A percentile compares a stretch with the other conserved stretches of the same genome.
Conservation (phyloP, 2,797 vertebrate species). For the Liparis tanakae region DNA sequence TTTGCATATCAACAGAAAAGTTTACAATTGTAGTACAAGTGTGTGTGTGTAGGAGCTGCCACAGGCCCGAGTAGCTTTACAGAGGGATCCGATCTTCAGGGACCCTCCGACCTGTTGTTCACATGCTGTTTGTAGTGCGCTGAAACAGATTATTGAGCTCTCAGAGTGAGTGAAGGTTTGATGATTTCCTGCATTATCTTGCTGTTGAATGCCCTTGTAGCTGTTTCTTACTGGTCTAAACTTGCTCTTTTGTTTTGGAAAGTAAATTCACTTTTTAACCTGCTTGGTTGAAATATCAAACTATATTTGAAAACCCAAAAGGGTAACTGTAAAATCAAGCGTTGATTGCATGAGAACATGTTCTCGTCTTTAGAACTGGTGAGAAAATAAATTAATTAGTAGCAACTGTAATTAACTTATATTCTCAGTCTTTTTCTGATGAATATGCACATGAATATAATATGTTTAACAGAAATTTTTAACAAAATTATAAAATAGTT, state of each 20-base stretch:
- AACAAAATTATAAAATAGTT: background rate
- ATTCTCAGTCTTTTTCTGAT: background rate
- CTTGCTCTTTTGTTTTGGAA: background rate
- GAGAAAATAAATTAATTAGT: background rate
- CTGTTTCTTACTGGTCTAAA: background rate
- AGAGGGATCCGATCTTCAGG: conserved; percentile 38
- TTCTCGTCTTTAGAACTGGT: background rate
- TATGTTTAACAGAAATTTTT: background rate
- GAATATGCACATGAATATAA: background rate
- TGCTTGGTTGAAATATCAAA: background rate
- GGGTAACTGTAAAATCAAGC: background rate
- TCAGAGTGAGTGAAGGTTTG: conserved; percentile 32
- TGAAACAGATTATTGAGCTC: conserved; percentile 46
- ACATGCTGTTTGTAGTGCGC: conserved; percentile 39
- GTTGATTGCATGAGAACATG: background rate
- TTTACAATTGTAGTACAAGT: conserved; percentile 66
- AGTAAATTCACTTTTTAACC: background rate
- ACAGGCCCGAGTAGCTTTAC: conserved; percentile 42
- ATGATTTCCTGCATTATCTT: conserved; percentile 27
- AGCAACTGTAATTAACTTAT: background rate
- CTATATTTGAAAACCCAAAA: background rate
- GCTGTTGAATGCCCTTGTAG: conserved; percentile 14
- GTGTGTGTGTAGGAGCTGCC: conserved; percentile 50
- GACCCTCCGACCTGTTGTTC: conserved; percentile 46
- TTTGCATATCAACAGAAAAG: conserved; percentile 83